A percentile compares a stretch with the other conserved stretches of the same genome.
Evolutionary conservation across 2,113 vertebrate species (phyloP).

Genomic region (Camelus bactrianus): DNA sequence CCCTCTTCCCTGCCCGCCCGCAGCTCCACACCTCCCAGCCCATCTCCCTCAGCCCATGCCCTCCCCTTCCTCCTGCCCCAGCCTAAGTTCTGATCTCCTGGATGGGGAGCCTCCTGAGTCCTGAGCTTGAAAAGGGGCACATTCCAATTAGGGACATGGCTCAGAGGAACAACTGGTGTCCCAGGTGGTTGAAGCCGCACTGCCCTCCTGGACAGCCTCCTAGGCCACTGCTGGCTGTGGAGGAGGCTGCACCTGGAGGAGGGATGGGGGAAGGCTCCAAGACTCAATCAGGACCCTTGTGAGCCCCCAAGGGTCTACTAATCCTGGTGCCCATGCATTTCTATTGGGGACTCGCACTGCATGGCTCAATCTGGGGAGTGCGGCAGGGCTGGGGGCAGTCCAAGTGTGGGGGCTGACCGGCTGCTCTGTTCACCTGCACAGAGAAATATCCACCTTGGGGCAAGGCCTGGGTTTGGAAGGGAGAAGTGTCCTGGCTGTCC

Average conservation of each 20-base stretch:
- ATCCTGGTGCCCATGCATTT: background rate
- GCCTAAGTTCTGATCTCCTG: background rate
- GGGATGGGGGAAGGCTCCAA: background rate
- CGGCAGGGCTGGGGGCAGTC: background rate
- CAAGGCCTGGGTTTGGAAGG: background rate
- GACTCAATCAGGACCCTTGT: background rate
- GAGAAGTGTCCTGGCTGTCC: background rate
- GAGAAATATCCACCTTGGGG: background rate
- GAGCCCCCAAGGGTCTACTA: background rate
- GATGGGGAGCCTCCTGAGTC: background rate
- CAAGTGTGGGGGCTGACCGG: fast-evolving
- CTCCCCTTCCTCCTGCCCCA: background rate
- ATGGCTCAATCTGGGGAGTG: background rate
- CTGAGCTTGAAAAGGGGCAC: background rate
- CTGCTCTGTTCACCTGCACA: background rate
- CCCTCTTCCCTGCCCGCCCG: background rate
- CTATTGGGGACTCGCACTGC: fast-evolving
- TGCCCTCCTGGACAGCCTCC: background rate
- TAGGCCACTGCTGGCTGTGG: background rate
- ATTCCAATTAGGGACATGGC: background rate
- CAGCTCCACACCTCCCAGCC: fast-evolving
- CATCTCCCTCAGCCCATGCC: too few species aligned
- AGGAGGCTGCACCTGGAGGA: background rate
- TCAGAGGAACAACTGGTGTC: background rate
- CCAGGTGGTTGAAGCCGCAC: background rate